Evolutionary conservation across 2,113 vertebrate species (phyloP), one percentile per base, ranked within the genome.

Genomic region (Hippocampus abdominalis): DNA sequence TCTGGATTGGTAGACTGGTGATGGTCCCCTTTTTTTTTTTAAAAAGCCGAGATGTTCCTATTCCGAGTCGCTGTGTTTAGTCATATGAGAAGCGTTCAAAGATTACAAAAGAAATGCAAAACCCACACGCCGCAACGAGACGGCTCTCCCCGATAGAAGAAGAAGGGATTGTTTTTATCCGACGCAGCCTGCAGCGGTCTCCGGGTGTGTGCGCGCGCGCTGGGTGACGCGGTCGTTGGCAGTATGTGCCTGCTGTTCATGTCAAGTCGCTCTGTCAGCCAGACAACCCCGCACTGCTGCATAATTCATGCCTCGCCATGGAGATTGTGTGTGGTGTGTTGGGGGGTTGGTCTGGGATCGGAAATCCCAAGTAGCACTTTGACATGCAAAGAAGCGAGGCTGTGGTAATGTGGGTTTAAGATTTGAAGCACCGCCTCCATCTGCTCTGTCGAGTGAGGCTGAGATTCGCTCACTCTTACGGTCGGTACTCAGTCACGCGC

Each of bases 301-400:
- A 90, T 90, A 88, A 89, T 89, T 91, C 83, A 89, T 82, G 29
- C 75, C 66, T 78, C 80, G 86, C 81, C 81, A 85, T 73, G 23
- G 82, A 89, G 80, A 90, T 68, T 20, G 64, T 76, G 65, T 46
- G 65, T 16, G 15, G 13, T 76, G 65, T 27, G 48, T 29, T 29
- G 40, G 5, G 64, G n/a, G n/a, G 82, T 77, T 73, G 84, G 32
- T 32, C 42, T 44, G 16, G 46, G 16, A 72, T 86, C 69, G 77
- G 86, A 88, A 87, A 82, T 88, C 83, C 86, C 82, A 59, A 84
- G 81, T 78, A 75, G 76, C 72, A 72, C 85, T 85, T 89, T 88
- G 85, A 82, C 87, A 87, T 85, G 82, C 80, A 84, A 85, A 88
- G 82, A 78, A 71, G 73, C 25, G 2, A 21, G 56, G 56, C 27